phyloP scores from a whole-genome alignment of 2,888 invertebrate species.

The Serripes groenlandicus region DNA sequence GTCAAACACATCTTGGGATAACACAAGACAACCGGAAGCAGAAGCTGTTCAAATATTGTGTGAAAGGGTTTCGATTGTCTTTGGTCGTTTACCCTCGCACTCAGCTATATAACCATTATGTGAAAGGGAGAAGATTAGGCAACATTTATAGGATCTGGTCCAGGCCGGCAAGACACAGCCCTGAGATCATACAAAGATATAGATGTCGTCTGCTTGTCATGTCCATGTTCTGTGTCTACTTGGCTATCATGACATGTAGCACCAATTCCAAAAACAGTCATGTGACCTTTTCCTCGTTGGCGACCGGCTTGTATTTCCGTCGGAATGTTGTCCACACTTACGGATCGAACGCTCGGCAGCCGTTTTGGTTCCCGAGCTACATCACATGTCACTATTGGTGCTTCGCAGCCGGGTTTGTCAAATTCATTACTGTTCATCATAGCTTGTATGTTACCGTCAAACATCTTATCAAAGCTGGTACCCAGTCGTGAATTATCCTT shows the following conservation, averaged over 20 bases:
- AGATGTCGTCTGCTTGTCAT: not conserved
- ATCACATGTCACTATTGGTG: not conserved
- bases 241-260: not conserved
- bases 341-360: constrained; percentile 42
- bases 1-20: no score
- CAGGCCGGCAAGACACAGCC: no score
- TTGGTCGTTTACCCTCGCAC: no score
- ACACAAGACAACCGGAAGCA: no score
- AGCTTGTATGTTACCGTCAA: constrained; percentile 17
- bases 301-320: constrained; percentile 1
- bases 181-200: not conserved
- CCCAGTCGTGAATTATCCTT: not conserved
- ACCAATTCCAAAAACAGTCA: constrained; percentile 13
- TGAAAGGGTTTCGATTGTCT: no score
- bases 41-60: no score
- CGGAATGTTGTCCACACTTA: constrained; percentile 55
- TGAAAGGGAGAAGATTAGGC: no score
- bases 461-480: constrained; percentile 2
- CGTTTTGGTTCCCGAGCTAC: constrained; percentile 10
- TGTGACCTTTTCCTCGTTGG: not conserved
- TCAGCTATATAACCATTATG: no score
- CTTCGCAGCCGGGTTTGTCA: not conserved
- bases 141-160: no score
- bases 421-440: not conserved
- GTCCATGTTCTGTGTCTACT: not conserved